phyloP scores from a whole-genome alignment of 2,113 vertebrate species.

The Neoarius graeffei region DNA sequence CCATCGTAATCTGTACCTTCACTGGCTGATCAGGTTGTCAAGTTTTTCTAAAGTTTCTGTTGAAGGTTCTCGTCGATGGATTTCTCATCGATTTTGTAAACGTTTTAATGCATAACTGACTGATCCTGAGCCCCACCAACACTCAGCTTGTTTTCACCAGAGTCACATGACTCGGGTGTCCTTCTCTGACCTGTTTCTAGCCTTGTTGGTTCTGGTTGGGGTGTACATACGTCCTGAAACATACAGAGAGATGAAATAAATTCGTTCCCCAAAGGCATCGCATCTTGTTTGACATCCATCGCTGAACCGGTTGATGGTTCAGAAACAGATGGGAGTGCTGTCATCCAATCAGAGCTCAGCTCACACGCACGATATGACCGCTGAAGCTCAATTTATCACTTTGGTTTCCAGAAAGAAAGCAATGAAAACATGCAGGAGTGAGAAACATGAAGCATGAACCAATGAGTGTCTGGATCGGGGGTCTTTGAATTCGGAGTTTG shows the following conservation, averaged over 20 bases:
- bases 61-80: background rate
- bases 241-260: background rate
- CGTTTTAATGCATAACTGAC: background rate
- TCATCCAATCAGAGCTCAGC: background rate
- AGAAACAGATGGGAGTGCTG: conserved; percentile 20
- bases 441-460: conserved; percentile 41
- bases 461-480: background rate
- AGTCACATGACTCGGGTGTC: too few relatives aligned
- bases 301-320: background rate
- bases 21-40: background rate
- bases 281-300: background rate
- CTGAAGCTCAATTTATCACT: background rate
- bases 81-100: background rate
- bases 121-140: background rate
- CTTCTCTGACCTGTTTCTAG: background rate
- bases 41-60: background rate
- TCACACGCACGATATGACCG: too few relatives aligned
- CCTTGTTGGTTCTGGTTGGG: background rate
- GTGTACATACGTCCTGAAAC: background rate
- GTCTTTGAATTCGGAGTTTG: conserved; percentile 64
- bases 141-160: background rate
- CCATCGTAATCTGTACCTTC: background rate
- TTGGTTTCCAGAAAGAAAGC: background rate
- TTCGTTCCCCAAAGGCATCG: background rate
- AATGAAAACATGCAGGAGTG: background rate